Evolutionary conservation across 2,113 vertebrate species (phyloP), one percentile per base, ranked within the genome.

Genomic region (Coracopsis vasa): DNA sequence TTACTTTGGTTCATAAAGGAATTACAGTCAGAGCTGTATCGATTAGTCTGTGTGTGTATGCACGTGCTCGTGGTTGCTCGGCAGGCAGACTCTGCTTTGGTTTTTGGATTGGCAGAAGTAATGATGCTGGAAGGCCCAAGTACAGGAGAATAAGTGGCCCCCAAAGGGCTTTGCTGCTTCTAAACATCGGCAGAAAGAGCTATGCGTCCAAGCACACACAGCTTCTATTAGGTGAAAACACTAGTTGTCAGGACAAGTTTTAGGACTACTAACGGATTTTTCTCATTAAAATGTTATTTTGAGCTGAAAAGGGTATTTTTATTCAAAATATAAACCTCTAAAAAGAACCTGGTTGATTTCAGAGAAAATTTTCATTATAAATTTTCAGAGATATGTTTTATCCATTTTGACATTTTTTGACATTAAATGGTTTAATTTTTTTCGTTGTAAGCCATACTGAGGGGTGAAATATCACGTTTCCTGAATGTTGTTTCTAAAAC

Each of bases 1-100:
- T 97, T 95, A 72, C 81, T 96, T 97, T 81, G 94, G 85, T 94
- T 96, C 78, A 48, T 96, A 71, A 95, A 96, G 88, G 82, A 84
- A 75, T 96, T 94, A 47, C 56, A 72, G 82, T 92, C 4, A 31
- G 50, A 69, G 61, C 74, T 74, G 3, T 92, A 96, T 97, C 1
- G 93, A 98, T 97, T 80, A 54, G 50, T 37, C 81, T 84, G 35
- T 91, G 78, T 70, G 86, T 86, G 48, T 18, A 4, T 69, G 45
- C 88, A 61, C 2, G 0, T 86, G 94, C 86, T 97, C 86, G 60
- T 94, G 60, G 91, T 96, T 95, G 83, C 96, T 96, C 45, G 39
- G 95, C 94, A 97, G 88, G 61, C 80, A 62, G 83, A 11, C 54
- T 74, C 60, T 17, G 19, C 85, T 95, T 95, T 90, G 51, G 86